phyloP scores from a whole-genome alignment of 2,888 invertebrate species.

The Morpho deidamia region DNA sequence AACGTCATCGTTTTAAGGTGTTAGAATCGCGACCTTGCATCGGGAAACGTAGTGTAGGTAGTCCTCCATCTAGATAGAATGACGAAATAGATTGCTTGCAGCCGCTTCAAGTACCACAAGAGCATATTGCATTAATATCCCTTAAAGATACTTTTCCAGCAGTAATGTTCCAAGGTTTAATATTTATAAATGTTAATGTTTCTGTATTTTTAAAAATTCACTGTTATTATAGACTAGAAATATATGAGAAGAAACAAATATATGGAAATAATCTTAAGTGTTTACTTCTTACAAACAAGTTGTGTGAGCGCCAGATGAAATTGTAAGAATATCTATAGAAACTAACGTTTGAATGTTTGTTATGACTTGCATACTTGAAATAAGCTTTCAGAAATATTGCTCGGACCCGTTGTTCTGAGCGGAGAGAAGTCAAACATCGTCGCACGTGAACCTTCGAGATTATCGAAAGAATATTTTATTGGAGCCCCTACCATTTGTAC shows the following conservation, averaged over 20 bases:
- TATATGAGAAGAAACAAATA: no score
- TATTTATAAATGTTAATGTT: no score
- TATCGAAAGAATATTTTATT: conserved; percentile 45
- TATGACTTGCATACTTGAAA: conserved; percentile 15
- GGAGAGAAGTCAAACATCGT: conserved; percentile 39
- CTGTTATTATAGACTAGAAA: no score
- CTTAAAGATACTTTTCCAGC: no score
- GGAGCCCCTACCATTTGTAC: conserved; percentile 27
- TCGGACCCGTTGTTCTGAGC: conserved; percentile 32
- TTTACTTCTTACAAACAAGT: not conserved
- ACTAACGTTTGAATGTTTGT: conserved; percentile 5
- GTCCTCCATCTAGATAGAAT: no score
- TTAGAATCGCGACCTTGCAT: no score
- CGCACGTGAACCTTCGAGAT: conserved; percentile 42
- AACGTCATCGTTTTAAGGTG: no score
- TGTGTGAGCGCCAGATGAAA: not conserved
- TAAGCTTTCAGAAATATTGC: conserved; percentile 48
- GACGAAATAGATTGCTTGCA: no score
- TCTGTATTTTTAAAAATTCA: not conserved
- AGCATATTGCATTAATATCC: no score
- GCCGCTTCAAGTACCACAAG: no score
- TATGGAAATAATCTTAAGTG: not conserved
- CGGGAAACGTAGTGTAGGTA: no score
- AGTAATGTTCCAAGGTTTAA: no score
- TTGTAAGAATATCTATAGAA: not conserved